phyloP scores from a whole-genome alignment of 2,113 vertebrate genomes.

The Toxotes chatareus region DNA sequence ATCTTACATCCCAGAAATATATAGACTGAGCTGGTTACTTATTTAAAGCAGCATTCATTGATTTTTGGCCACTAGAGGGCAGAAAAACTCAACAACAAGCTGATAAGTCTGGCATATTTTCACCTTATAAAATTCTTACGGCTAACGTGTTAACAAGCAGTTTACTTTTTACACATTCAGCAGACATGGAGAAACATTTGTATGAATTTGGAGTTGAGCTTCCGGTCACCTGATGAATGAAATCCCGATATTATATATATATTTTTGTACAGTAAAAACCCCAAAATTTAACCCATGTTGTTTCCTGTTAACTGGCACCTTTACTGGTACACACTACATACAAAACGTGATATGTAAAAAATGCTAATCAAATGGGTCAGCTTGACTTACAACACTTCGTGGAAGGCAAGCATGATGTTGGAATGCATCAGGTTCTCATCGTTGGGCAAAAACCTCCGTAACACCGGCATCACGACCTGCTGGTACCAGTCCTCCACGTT shows the following conservation, averaged over 20 bases:
- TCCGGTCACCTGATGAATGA: no score
- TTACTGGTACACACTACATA: not conserved
- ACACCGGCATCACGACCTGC: slow-evolving; percentile 74
- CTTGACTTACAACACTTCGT: slow-evolving; percentile 79
- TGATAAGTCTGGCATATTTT: not conserved
- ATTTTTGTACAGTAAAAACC: no score
- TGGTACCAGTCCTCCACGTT: slow-evolving; percentile 80
- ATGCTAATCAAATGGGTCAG: not conserved
- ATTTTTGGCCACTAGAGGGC: not conserved
- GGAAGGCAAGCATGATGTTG: slow-evolving; percentile 76
- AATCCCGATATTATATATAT: no score
- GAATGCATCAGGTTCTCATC: slow-evolving; percentile 45
- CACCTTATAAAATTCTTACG: no score
- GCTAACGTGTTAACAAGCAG: no score
- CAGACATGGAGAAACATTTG: no score
- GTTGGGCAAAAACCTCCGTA: slow-evolving; percentile 67
- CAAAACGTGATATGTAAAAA: not conserved
- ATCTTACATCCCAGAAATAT: not conserved
- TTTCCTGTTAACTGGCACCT: no score
- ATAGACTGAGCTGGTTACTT: not conserved
- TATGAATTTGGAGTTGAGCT: no score
- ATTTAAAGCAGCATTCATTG: not conserved
- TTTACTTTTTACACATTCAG: no score
- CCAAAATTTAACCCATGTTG: no score
- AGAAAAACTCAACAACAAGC: not conserved